These are phyloP conservation scores for Beaufortia kweichowensis DNA, from an alignment of 2,113 vertebrate species.

Conservation along the genomic window DNA sequence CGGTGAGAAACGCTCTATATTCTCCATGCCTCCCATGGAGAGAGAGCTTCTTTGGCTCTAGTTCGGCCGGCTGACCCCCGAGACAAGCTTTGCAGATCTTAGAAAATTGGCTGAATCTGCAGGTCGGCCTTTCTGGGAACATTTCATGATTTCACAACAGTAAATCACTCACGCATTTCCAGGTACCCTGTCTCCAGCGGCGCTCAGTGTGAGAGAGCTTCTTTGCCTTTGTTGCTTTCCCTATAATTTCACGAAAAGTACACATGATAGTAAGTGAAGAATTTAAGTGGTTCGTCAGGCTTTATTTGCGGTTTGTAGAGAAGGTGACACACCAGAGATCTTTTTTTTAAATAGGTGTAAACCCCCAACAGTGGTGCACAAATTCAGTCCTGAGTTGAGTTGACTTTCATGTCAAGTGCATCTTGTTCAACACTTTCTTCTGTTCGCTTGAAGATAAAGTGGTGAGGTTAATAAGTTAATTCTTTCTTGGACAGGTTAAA, in stretches of 20 bases:
- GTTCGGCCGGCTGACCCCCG: conserved; percentile 4
- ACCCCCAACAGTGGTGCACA: neutral
- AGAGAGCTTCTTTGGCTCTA: neutral
- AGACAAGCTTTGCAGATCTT: neutral
- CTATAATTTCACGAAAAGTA: conserved; percentile 45
- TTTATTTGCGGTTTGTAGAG: conserved; percentile 15
- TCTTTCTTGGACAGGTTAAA: neutral
- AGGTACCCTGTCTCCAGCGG: neutral
- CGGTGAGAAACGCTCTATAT: conserved; percentile 18
- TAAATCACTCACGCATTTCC: conserved; percentile 26
- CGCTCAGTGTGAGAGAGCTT: conserved; percentile 35
- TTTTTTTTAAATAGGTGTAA: neutral
- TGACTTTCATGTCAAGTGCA: conserved; percentile 7
- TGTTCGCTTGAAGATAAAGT: neutral
- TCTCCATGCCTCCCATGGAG: neutral
- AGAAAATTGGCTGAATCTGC: conserved; percentile 9
- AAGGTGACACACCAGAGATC: neutral
- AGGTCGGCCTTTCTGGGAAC: conserved; percentile 12
- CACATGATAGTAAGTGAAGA: conserved; percentile 21
- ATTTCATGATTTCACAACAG: conserved; percentile 33
- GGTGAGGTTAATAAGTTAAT: neutral
- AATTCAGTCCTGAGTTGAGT: conserved; percentile 11
- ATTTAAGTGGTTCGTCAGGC: conserved; percentile 45
- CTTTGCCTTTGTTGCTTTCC: conserved; percentile 36
- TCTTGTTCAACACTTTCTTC: neutral